Evolutionary conservation across 2,113 vertebrate genomes (phyloP).

Genomic region (Oryctolagus cuniculus): mOryCun1.1 NC_091436.1:100306001-100306500

Average conservation of each 20-base stretch:
- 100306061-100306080: no score
- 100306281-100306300: not conserved
- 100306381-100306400: not conserved
- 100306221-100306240: not conserved
- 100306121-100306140: no score
- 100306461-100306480: not conserved
- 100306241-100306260: not conserved
- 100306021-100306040: no score
- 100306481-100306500: not conserved
- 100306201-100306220: not conserved
- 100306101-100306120: no score
- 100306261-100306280: not conserved
- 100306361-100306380: not conserved
- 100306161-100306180: not conserved
- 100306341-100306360: not conserved
- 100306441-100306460: not conserved
- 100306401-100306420: not conserved
- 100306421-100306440: not conserved
- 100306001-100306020: no score
- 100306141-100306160: no score
- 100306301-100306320: not conserved
- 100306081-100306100: no score
- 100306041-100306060: no score
- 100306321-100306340: not conserved
- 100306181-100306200: not conserved